Conservation (phyloP, 1,140 invertebrate genomes). For the Leptinotarsa defecta region DNA sequence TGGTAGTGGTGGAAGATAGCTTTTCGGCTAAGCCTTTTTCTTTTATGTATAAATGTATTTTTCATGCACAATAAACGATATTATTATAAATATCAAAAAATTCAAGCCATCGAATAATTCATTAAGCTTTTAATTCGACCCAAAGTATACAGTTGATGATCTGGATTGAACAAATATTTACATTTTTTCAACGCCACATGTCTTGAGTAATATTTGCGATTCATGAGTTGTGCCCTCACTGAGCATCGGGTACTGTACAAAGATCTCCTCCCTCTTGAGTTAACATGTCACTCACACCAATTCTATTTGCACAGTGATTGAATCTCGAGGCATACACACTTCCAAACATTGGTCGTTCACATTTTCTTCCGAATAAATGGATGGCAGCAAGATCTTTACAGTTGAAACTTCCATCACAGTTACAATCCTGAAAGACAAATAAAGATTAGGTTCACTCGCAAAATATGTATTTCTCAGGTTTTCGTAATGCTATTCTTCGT, state of each 20-base stretch:
- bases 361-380: slow-evolving; percentile 27
- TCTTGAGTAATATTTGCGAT: neutral
- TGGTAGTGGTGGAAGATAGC: too few relatives aligned
- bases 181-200: too few relatives aligned
- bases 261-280: slow-evolving; percentile 10
- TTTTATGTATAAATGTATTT: too few relatives aligned
- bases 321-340: slow-evolving; percentile 15
- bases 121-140: too few relatives aligned
- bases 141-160: too few relatives aligned
- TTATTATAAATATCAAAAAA: too few relatives aligned
- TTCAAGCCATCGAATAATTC: too few relatives aligned
- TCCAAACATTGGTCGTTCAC: slow-evolving; percentile 16
- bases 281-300: slow-evolving; percentile 4
- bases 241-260: neutral
- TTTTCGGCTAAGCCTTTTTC: too few relatives aligned
- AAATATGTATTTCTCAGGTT: too few relatives aligned
- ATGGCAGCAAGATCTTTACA: slow-evolving; percentile 35
- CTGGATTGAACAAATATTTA: too few relatives aligned
- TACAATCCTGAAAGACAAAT: slow-evolving; percentile 28
- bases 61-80: too few relatives aligned
- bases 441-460: neutral
- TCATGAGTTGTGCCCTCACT: neutral
- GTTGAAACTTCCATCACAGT: slow-evolving; percentile 35
- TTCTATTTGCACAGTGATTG: slow-evolving; percentile 24
- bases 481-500: too few relatives aligned